Evolutionary conservation across 1,140 invertebrate species (phyloP), one percentile per base, ranked within the genome.

Genomic region (Zophobas atratus): DNA sequence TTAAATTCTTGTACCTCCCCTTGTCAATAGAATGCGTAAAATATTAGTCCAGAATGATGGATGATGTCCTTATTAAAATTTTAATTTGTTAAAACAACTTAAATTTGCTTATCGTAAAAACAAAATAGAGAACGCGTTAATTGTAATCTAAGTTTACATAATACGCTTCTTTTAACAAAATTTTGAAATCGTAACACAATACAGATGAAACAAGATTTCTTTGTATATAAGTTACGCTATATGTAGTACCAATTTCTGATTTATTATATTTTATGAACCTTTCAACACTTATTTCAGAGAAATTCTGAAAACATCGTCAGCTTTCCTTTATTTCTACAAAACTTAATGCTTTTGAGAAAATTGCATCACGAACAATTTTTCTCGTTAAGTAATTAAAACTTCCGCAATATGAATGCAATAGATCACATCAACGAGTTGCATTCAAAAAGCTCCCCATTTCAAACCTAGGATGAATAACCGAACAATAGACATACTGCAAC

Each of bases 331-430:
- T 20, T 20, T 20, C 20, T 20, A 20, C 20, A 20, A 20, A 20
- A 20, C 20, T 20, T 20, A 20, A 20, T 20, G 20, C 20, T 20
- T 20, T 20, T 20, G 20, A 20, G 20, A 20, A 20, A 20, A 20
- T 20, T 20, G 20, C 20, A 20, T 20, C 20, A 20, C 20, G 20
- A 20, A 20, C 20, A 20, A 67, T 67, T 67, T 67, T 67, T 67
- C 60, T 67, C 41, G 41, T 46, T 8, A 32, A 67, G 39, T 43
- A 67, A 67, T 67, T 67, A 67, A 67, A 67, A 67, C 60, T 60
- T 60, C 56, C 56, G 60, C 39, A 8, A 5, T 43, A 32, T 67
- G 20, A 6, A 34, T 34, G 57, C 34, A 33, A 8, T 46, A 46
- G 43, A 51, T 51, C 6, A 51, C 49, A 36, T 41, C 43, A 67